Evolutionary conservation across 1,140 invertebrate genomes (phyloP).

Genomic region (Drosophila oshimai): DNA sequence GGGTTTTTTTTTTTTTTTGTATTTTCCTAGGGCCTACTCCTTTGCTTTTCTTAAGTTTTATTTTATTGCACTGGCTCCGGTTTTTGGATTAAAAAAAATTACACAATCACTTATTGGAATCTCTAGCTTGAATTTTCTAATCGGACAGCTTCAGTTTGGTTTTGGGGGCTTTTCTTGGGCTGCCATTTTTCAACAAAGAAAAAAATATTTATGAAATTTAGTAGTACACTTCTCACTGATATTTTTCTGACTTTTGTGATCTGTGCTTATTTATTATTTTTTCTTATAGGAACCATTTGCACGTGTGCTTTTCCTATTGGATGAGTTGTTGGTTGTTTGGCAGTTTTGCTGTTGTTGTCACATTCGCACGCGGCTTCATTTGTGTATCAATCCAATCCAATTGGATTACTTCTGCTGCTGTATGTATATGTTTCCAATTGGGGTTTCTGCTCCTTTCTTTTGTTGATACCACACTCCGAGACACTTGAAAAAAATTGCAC

Average conservation of each 20-base stretch:
- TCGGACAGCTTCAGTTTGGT: constrained; percentile 31
- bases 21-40: background rate
- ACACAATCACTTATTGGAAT: constrained; percentile 7
- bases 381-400: constrained; percentile 8
- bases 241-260: constrained; percentile 1
- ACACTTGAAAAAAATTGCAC: constrained; percentile 55
- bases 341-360: constrained; percentile 21
- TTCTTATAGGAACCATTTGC: constrained; percentile 34
- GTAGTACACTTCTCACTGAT: constrained; percentile 14
- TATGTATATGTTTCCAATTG: constrained; percentile 12
- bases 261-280: background rate
- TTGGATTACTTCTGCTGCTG: constrained; percentile 8
- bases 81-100: constrained; percentile 9
- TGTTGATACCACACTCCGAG: constrained; percentile 29
- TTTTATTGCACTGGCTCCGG: constrained; percentile 30
- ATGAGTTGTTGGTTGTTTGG: constrained; percentile 23
- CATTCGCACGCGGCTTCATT: constrained; percentile 27
- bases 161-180: constrained; percentile 12
- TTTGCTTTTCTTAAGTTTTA: background rate
- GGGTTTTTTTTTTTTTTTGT: background rate
- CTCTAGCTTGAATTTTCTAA: constrained; percentile 12
- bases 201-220: background rate
- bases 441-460: constrained; percentile 7
- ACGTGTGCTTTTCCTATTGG: background rate
- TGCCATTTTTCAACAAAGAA: constrained; percentile 4